Percentiles rank a stretch among this genome's conserved stretches.
These are phyloP conservation scores for Phallusia fumigata DNA, from an alignment of 23 tunicate species.

Conservation along the genomic window DNA sequence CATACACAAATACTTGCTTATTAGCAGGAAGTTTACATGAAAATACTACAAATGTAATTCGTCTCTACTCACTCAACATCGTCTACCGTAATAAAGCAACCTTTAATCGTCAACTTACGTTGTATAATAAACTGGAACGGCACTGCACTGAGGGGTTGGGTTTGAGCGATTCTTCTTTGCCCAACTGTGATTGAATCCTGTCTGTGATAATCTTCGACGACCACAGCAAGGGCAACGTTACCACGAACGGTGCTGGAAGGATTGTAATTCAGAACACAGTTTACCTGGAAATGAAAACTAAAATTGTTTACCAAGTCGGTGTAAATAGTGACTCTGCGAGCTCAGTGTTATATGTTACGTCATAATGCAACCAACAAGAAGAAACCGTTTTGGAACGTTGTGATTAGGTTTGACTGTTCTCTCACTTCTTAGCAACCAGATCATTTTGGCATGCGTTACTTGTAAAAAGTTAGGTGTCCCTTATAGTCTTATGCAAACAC, in stretches of 20 bases:
- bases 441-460: no score
- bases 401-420: no score
- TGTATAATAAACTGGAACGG: slow-evolving; percentile 36
- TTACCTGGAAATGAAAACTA: slow-evolving; percentile 12
- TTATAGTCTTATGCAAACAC: no score
- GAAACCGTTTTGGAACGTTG: no score
- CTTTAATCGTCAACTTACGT: slow-evolving; percentile 17
- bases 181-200: slow-evolving; percentile 39
- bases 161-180: background rate
- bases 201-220: slow-evolving; percentile 43
- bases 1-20: no score
- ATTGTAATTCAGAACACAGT: slow-evolving; percentile 27
- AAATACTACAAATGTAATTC: no score
- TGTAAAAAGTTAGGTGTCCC: no score
- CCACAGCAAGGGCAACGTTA: slow-evolving; percentile 30
- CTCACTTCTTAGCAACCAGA: no score
- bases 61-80: no score
- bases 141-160: slow-evolving; percentile 32
- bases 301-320: background rate
- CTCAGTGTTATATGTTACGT: no score
- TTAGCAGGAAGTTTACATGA: background rate
- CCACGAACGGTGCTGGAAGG: slow-evolving; percentile 24
- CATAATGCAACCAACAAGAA: no score
- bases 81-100: no score
- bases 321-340: background rate